Conservation (phyloP, 2,113 vertebrate genomes). For the Gorsachius goisagi region DNA sequence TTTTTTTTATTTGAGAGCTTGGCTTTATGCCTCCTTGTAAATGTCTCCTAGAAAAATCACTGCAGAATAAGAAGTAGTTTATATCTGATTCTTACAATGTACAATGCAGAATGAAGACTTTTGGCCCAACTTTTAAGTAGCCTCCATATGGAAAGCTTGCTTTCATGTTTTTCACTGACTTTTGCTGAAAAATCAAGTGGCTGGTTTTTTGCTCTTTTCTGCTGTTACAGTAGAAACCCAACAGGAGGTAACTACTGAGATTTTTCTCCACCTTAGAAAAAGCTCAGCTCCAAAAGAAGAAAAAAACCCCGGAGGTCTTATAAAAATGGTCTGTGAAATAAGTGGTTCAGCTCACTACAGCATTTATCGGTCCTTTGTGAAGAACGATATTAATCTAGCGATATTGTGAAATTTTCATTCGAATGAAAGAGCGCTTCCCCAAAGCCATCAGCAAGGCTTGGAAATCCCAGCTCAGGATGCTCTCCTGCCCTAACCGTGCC, state of each 20-base stretch:
- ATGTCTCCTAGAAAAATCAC: background rate
- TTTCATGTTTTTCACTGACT: background rate
- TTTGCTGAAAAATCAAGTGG: background rate
- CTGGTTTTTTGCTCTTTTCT: background rate
- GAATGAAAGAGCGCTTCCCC: background rate
- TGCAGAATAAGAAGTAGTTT: background rate
- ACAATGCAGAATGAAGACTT: background rate
- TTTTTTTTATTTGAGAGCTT: constrained; percentile 24
- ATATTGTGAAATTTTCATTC: background rate
- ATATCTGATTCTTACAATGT: background rate
- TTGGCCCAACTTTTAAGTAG: background rate
- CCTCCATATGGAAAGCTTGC: background rate
- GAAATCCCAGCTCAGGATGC: background rate
- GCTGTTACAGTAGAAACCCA: background rate
- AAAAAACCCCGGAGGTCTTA: background rate
- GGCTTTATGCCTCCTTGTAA: constrained; percentile 36
- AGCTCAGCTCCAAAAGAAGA: background rate
- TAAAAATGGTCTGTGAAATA: background rate
- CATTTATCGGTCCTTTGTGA: background rate
- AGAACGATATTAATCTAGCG: background rate
- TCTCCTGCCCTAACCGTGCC: background rate
- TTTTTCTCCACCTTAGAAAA: background rate
- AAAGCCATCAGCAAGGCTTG: background rate
- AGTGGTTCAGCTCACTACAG: background rate
- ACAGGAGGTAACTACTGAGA: background rate